A percentile compares a stretch with the other conserved stretches of the same genome.
phyloP scores from a whole-genome alignment of 2,888 invertebrate genomes.

The Phortica magna region DNA sequence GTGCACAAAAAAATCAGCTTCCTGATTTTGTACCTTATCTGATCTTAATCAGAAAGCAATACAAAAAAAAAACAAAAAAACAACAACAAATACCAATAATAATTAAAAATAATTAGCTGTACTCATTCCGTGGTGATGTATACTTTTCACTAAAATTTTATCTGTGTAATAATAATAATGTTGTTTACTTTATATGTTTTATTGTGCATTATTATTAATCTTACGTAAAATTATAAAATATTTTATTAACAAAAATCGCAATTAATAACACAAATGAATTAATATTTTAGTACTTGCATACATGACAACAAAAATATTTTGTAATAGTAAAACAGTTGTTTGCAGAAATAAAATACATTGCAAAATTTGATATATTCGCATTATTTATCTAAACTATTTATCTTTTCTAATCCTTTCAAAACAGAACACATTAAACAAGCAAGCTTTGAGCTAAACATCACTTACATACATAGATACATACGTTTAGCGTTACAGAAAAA shows the following conservation, averaged over 20 bases:
- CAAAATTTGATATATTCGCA: no score
- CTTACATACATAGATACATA: no score
- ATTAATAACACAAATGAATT: neutral
- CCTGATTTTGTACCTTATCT: constrained; percentile 20
- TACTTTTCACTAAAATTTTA: neutral
- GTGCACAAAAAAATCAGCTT: constrained; percentile 38
- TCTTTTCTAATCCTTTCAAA: no score
- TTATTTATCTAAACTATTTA: no score
- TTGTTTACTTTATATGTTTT: constrained; percentile 41
- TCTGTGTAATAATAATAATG: neutral
- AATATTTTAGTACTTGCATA: no score
- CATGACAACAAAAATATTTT: no score
- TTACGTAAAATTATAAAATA: constrained; percentile 3
- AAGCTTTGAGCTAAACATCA: no score
- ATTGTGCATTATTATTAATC: constrained; percentile 52
- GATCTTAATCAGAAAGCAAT: neutral
- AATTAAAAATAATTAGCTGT: neutral
- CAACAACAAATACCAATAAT: neutral
- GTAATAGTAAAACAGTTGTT: no score
- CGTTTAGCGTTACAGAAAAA: no score
- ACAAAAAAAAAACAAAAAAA: neutral
- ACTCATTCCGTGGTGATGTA: constrained; percentile 37
- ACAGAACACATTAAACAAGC: no score
- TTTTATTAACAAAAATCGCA: constrained; percentile 15
- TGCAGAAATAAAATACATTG: no score